Base-by-base conservation (phyloP, 2,113 vertebrate species). In the Trogon melanurus region DNA sequence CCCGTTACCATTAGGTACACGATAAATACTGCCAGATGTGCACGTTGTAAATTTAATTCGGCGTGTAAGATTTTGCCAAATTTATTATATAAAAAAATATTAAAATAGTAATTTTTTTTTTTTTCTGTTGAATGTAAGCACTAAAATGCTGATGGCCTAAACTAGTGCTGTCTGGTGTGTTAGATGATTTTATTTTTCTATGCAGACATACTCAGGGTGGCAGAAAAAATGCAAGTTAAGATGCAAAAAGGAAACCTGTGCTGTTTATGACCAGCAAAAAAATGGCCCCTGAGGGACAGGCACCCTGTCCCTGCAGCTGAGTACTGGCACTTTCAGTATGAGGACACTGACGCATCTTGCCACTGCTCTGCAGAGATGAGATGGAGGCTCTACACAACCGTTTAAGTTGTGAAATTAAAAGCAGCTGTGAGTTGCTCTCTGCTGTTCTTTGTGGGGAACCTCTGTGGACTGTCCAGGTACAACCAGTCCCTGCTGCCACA, bases 401-500 rank as follows among this genome's bases (percentile, higher is more conserved):
- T 74, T 58, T 58, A 81, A 87, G 21, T 45, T 23, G 54, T 88
- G 75, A 85, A 92, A 84, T 95, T 92, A 93, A 38, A 57, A 50
- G 61, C 85, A 96, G 64, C 73, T 85, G 17, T 54, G 56, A 79
- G 56, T 36, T 80, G 16, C 11, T 81, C 76, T 11, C 18, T 25
- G 47, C 21, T 72, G 14, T 34, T 86, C 85, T 84, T 85, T 85
- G 80, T 84, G 64, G 73, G 74, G 73, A 64, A 56, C 56, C 44
- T 29, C 54, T 44, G 58, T 6, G 25, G 61, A 13, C 22, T 30
- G 7, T 27, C 27, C 66, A 47, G 32, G 54, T n/a, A 85, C 62
- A 95, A 89, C 88, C 5, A 27, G 70, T 73, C 69, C 84, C 83
- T 57, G 74, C 80, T 89, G 91, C 79, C 83, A 61, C 73, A 79